phyloP scores from a whole-genome alignment of 2,113 vertebrate species.

The Murina feae region DNA sequence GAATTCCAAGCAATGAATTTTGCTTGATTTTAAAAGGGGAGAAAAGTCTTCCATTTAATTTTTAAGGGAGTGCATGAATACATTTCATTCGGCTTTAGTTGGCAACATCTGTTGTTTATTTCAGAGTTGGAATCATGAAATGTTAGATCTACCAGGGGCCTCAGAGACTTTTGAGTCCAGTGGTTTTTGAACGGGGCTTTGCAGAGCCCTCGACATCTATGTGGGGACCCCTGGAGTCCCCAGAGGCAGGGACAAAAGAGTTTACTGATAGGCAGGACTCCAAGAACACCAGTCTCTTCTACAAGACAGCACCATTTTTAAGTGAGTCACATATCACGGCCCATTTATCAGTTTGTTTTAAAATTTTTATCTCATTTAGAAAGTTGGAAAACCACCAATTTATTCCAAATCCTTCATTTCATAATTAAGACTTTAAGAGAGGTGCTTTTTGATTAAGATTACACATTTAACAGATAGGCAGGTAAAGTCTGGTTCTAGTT shows the following conservation, averaged over 20 bases:
- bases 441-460: not conserved
- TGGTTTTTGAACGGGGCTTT: slow-evolving; percentile 64
- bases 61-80: slow-evolving; percentile 68
- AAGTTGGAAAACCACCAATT: slow-evolving; percentile 34
- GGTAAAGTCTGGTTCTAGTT: not conserved
- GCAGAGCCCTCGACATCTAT: not conserved
- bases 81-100: slow-evolving; percentile 62
- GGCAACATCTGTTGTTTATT: slow-evolving; percentile 76
- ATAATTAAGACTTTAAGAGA: not conserved
- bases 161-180: slow-evolving; percentile 50
- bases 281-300: slow-evolving; percentile 23
- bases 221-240: not conserved
- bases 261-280: slow-evolving; percentile 9
- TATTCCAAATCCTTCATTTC: slow-evolving; percentile 28
- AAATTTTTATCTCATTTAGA: slow-evolving; percentile 35
- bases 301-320: slow-evolving; percentile 27
- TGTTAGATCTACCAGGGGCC: slow-evolving; percentile 60
- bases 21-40: slow-evolving; percentile 60
- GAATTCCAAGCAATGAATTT: slow-evolving; percentile 71
- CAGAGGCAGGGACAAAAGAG: not conserved
- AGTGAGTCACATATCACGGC: slow-evolving; percentile 21
- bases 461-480: not conserved
- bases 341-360: slow-evolving; percentile 37
- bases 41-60: slow-evolving; percentile 70
- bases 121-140: slow-evolving; percentile 70